These are phyloP conservation scores for Aramus guarauna DNA, from an alignment of 2,113 vertebrate species.

Conservation along the genomic window DNA sequence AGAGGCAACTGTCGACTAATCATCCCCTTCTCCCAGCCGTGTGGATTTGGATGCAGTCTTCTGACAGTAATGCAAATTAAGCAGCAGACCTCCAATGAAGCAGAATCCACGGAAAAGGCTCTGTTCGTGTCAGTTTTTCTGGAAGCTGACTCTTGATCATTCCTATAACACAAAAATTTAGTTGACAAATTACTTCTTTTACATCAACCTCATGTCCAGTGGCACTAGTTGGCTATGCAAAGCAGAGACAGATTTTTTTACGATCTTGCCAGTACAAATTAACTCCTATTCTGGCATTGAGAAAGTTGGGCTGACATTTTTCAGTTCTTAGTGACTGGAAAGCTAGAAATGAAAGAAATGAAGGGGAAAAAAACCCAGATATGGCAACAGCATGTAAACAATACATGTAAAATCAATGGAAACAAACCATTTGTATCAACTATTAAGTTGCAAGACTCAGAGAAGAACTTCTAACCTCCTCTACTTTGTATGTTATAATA, in stretches of 20 bases:
- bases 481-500: background rate
- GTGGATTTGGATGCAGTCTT: background rate
- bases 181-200: background rate
- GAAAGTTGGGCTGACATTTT: background rate
- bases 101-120: background rate
- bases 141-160: background rate
- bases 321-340: background rate
- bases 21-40: background rate
- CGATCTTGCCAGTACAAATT: background rate
- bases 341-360: background rate
- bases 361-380: background rate
- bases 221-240: background rate
- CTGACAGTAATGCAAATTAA: background rate
- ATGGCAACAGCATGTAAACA: background rate
- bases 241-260: background rate
- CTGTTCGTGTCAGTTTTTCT: background rate
- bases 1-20: background rate
- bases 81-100: background rate
- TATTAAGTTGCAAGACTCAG: background rate
- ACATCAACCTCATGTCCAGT: fast-evolving
- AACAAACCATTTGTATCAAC: background rate
- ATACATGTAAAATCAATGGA: background rate
- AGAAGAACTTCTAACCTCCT: background rate
- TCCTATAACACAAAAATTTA: background rate
- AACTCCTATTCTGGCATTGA: background rate